Percentiles rank a stretch among this genome's conserved stretches.
These are phyloP conservation scores for Notoglanidium macrostoma DNA, from an alignment of 2,797 vertebrate genomes.

Conservation along the genomic window DNA sequence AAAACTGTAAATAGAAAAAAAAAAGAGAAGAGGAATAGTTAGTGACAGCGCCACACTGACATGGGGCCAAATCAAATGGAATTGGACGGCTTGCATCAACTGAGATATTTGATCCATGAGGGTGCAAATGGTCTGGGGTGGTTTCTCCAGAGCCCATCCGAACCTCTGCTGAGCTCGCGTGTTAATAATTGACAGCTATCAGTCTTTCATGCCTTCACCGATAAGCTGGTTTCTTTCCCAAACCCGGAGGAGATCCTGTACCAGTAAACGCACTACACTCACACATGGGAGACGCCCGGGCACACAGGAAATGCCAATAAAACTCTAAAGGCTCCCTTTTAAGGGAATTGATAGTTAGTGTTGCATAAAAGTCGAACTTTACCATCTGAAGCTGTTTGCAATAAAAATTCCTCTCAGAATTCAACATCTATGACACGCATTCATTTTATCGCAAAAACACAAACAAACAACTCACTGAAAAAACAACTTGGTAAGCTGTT, in stretches of 20 bases:
- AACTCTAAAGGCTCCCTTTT: background rate
- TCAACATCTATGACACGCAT: background rate
- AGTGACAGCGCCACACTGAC: conserved; percentile 75
- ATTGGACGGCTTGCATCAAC: conserved; percentile 77
- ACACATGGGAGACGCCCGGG: conserved; percentile 10
- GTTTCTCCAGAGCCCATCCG: conserved; percentile 72
- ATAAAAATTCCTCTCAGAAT: background rate
- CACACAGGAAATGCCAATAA: conserved; percentile 29
- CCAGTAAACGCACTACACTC: conserved; percentile 46
- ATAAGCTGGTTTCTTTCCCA: conserved; percentile 52
- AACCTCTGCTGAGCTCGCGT: conserved; percentile 66
- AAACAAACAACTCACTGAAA: no score
- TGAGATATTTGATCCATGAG: conserved; percentile 70
- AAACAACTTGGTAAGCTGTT: no score
- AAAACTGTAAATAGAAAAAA: conserved; percentile 70
- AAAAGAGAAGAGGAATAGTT: conserved; percentile 71
- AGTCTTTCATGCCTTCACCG: conserved; percentile 67
- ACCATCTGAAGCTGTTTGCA: background rate
- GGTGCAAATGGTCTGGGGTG: background rate
- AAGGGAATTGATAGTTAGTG: background rate
- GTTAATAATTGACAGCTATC: conserved; percentile 78
- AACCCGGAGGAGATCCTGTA: conserved; percentile 60
- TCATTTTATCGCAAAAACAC: background rate
- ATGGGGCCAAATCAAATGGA: conserved; percentile 77
- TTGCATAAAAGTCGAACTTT: conserved; percentile 2